Conservation (phyloP, 2,888 invertebrate genomes). For the Xylota sylvarum region DNA sequence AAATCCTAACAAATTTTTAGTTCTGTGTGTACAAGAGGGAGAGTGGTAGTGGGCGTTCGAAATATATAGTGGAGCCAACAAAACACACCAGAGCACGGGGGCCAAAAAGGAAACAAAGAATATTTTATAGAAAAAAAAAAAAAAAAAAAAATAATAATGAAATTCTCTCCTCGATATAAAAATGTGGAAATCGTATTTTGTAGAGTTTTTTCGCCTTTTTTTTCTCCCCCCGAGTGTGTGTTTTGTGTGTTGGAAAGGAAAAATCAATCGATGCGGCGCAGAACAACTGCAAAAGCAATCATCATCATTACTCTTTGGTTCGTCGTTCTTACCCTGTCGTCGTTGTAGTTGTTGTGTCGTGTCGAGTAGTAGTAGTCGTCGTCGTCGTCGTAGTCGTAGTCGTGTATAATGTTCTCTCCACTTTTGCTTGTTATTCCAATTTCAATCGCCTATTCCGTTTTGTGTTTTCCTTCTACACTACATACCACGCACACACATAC, state of each 20-base stretch:
- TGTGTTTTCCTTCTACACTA: conserved; percentile 56
- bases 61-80: conserved; percentile 22
- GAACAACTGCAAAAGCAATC: conserved; percentile 78
- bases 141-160: background rate
- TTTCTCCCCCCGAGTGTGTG: conserved; percentile 9
- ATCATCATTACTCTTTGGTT: conserved; percentile 75
- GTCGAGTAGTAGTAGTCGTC: too few species aligned
- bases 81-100: conserved; percentile 14
- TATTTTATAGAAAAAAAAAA: background rate
- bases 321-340: conserved; percentile 45
- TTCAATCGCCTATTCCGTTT: conserved; percentile 47
- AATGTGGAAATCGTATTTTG: conserved; percentile 51
- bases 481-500: conserved; percentile 6
- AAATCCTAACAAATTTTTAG: conserved; percentile 21
- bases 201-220: conserved; percentile 43
- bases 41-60: conserved; percentile 63
- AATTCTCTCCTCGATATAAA: background rate
- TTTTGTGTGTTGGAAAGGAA: conserved; percentile 67
- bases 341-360: conserved; percentile 40
- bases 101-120: conserved; percentile 11
- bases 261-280: conserved; percentile 79
- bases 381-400: conserved; percentile 21
- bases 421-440: conserved; percentile 61
- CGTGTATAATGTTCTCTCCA: conserved; percentile 6
- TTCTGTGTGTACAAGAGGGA: conserved; percentile 44